Base-by-base conservation (phyloP, 2,113 vertebrate genomes). In the Lampris incognitus region DNA sequence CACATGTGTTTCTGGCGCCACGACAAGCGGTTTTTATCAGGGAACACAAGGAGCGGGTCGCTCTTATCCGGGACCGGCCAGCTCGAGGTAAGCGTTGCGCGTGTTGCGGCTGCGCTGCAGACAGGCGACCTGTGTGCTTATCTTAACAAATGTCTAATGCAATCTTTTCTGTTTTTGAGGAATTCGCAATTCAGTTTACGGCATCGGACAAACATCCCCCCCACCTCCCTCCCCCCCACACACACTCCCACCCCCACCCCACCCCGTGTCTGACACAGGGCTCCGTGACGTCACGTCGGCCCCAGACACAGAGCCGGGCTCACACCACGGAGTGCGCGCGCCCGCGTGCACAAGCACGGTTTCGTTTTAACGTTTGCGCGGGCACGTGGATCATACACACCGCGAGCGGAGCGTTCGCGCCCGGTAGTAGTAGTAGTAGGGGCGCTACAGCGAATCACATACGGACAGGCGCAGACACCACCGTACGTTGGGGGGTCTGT, bases 381-480 rank as follows among this genome's bases (percentile, higher is more conserved):
- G 78, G 86, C 92, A 76, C 92, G 89, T 90, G 79, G 60, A 87
- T 89, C 24, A 88, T 89, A 87, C 90, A 92, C 91, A 90, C 82
- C 85, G 77, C 73, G 70, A 91, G 88, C 81, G 42, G 85, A 83
- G 86, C 79, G 36, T 24, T 79, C 66, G 83, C 91, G 69, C 81
- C 86, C 88, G 87, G 84, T 90, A 83, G 24, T 24, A 24, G 24
- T 64, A 88, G 90, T 80, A 75, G 85, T 87, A 90, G 88, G 85
- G 83, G 87, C 81, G 85, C 86, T 72, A 76, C 68, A 74, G 80
- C 85, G 80, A 86, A 70, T 85, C 85, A 82, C 82, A 87, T 58
- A 72, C 75, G 62, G 70, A 73, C 87, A 85, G 86, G 76, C 86
- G 86, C 85, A 82, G 85, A 88, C 86, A 89, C 88, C 72, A 84